Evolutionary conservation across 1,140 invertebrate genomes (phyloP), one percentile per base, ranked within the genome.

Genomic region (Macrobrachium rosenbergii): DNA sequence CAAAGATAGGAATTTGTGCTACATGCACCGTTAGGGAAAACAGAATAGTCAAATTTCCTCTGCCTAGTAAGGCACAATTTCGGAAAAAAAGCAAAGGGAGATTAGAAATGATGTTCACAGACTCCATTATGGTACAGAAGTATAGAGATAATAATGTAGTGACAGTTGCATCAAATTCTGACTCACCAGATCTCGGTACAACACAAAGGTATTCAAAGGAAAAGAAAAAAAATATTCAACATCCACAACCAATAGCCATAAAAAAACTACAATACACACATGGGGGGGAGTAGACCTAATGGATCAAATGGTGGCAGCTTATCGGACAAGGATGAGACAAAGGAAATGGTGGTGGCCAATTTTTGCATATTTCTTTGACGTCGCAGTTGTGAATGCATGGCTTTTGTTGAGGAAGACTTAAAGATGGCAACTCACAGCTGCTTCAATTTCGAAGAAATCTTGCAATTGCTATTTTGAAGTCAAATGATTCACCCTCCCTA

Each of bases 351-450:
- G 69, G 69, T 73, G 69, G 14, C 23, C 69, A 17, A 73, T 73
- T 17, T 73, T 73, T 73, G 16, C 23, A 16, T 73, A 28, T 28
- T 73, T 73, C 23, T 73, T 73, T 28, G 69, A 73, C 23, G 69
- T 73, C 16, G 23, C 69, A 73, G 69, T 73, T 73, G 69, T 73
- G 16, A 73, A 73, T 73, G 69, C n/a, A n/a, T n/a, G n/a, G n/a
- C n/a, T n/a, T n/a, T n/a, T n/a, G n/a, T n/a, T n/a, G n/a, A n/a
- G n/a, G 23, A 73, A 73, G 69, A 23, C 23, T 16, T 23, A 73
- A 73, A 73, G 23, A 73, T 28, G 23, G 12, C 23, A 73, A 12
- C 16, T 16, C 16, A 16, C 23, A 16, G 16, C 23, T 73, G 69
- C 23, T 73, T 17, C 23, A 16, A 16, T 73, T 12, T 23, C 16